Evolutionary conservation across 2,888 invertebrate species (phyloP), one percentile per base, ranked within the genome.

Genomic region (Eilema sororculum): DNA sequence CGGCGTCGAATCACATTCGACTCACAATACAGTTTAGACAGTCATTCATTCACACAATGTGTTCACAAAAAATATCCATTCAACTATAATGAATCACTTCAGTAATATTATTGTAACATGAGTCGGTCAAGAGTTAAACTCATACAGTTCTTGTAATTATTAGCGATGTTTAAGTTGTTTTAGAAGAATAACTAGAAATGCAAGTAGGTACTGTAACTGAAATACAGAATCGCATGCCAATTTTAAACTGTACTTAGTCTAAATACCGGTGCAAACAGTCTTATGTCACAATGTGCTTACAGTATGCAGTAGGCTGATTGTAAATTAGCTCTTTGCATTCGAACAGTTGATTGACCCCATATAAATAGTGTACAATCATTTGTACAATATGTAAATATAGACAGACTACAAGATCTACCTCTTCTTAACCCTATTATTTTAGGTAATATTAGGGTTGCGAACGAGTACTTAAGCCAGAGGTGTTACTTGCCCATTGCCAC

Each of bases 191-290:
- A 22, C 66, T 74, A 79, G 71, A 74, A 66, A 73, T 78, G 73
- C 62, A 72, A 60, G 75, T 37, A 37, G 33, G 33, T 72, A 78
- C 77, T 33, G 24, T 65, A 80, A 60, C 60, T 28, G 60, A 60
- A 80, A 81, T 82, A 81, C 75, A 78, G 71, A 73, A 74, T 71
- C 69, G 73, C 71, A 77, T 80, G 81, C 83, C 79, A 82, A 83
- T 70, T 68, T 74, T 77, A 84, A 83, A 81, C 80, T 77, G 74
- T 77, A 78, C 70, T 82, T 84, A 84, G 78, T 85, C 80, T 78
- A 79, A 83, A 85, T 87, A 79, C 85, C 82, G 76, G 68, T 63
- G 33, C 41, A 28, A 8, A 60, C 60, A 30, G 30, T 33, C 33
- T 10, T 2, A 25, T 41, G 24, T 25, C 24, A 20, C 25, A 46